Conservation (phyloP, 2,113 vertebrate species). For the Chamaea fasciata region DNA sequence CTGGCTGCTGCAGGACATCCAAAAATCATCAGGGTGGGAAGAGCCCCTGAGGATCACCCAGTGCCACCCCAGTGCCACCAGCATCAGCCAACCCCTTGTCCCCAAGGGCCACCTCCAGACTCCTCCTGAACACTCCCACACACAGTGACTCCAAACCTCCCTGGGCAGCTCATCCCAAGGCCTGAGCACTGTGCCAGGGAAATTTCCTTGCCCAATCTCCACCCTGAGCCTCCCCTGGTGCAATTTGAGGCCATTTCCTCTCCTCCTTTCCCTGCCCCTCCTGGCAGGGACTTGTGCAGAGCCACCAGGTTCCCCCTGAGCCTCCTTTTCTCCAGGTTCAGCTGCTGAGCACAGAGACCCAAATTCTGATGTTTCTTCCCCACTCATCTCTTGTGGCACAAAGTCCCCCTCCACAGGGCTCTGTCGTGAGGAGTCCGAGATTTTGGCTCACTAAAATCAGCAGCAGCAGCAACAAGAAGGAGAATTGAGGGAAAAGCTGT, state of each 20-base stretch:
- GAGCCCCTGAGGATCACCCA: fast-evolving
- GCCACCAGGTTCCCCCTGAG: background rate
- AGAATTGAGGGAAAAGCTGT: background rate
- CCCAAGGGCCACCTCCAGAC: background rate
- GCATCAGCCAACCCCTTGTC: background rate
- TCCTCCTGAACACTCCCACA: background rate
- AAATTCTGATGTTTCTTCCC: background rate
- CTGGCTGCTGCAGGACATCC: background rate
- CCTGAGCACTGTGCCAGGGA: background rate
- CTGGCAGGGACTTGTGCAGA: background rate
- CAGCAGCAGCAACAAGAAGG: background rate
- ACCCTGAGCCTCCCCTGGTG: background rate
- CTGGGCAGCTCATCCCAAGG: background rate
- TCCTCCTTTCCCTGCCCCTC: background rate
- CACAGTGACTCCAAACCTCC: background rate
- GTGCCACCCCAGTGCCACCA: background rate
- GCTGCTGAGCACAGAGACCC: background rate
- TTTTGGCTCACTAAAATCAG: background rate
- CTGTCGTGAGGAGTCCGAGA: background rate
- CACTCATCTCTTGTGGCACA: background rate
- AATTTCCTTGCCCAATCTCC: background rate
- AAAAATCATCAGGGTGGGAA: background rate
- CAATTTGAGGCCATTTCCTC: background rate
- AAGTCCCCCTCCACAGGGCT: background rate
- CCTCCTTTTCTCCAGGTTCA: background rate